Base-by-base conservation (phyloP, 2,888 invertebrate species). In the Cerceris rybyensis region DNA sequence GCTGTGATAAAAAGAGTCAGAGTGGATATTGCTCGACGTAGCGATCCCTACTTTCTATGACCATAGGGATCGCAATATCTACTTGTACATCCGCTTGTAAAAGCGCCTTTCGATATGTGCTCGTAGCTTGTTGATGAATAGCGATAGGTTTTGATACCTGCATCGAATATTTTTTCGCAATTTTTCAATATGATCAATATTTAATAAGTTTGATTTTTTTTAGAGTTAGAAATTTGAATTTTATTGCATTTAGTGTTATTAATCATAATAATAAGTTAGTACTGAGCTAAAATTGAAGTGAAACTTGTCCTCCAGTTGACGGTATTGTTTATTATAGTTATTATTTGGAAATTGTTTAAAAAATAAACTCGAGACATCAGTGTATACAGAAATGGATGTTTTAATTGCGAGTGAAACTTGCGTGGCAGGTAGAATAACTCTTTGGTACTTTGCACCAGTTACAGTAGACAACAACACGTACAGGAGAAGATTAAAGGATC, bases 401-500 rank as follows among this genome's bases (percentile, higher is more conserved):
- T 74, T 60, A 60, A 57, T 77, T 60, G 50, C 41, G 17, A 68
- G 67, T 75, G 70, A 75, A 83, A 28, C 28, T 78, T 67, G 64
- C 68, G 57, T 58, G 77, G 55, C 55, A 58, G 63, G 46, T 55
- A 64, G 39, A 60, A 68, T 74, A 78, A 69, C 55, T 65, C 54
- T 75, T 55, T 50, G 71, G 61, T 57, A 13, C 41, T 64, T 50
- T 57, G 50, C 39, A n/a, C 50, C n/a, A n/a, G n/a, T n/a, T 11
- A 50, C 11, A 50, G 1, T n/a, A n/a, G 63, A 50, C 41, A 68
- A 61, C 70, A 54, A 59, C 64, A 46, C 41, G 50, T 46, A 43
- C 13, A 42, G 70, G 70, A 55, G 63, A 68, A 83, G 82, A 84
- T 84, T 84, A 84, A 84, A 84, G 76, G 82, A 67, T 76, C 68